Base-by-base conservation (phyloP, 2,113 vertebrate species). In the Tretioscincus oriximinensis region DNA sequence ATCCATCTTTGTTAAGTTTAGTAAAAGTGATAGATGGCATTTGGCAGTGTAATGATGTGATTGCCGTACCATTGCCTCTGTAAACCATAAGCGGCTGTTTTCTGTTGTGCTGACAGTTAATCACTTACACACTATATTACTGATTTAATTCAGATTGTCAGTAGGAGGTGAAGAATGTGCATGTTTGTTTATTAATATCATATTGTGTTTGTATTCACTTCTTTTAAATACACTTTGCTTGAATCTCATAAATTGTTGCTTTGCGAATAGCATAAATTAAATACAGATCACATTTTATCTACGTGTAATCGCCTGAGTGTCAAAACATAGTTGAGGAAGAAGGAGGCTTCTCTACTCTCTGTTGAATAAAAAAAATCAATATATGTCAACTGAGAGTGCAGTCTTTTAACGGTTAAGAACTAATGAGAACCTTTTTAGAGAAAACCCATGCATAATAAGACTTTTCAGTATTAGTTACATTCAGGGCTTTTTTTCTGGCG, bases 1-100 rank as follows among this genome's bases (percentile, higher is more conserved):
- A 96, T 97, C 95, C 47, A 87, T 97, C 96, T 96, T 96, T 72
- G 94, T 96, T 96, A 96, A 94, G 86, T 93, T 94, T 94, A 90
- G 93, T 93, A 95, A 95, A 95, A 94, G 94, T 96, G 96, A 96
- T 95, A 95, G 93, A 96, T 96, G 85, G 92, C 90, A 77, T 94
- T 96, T 95, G 93, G 96, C 93, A 94, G 93, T 18, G 82, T 93
- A 95, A 95, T 96, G 93, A 96, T 96, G 92, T 90, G 94, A 95
- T 95, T 94, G 80, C 87, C 92, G 92, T 94, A 89, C 82, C 92
- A 92, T 90, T 49, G 82, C 93, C 90, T 93, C 90, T 91, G 92
- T 95, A 96, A 96, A 96, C 96, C 95, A 96, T 94, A 94, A 94
- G 92, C 92, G 93, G 93, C 91, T 95, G 92, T 93, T 90, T 94